Base-by-base conservation (phyloP, 2,113 vertebrate genomes). In the Dicaeum eximium region DNA sequence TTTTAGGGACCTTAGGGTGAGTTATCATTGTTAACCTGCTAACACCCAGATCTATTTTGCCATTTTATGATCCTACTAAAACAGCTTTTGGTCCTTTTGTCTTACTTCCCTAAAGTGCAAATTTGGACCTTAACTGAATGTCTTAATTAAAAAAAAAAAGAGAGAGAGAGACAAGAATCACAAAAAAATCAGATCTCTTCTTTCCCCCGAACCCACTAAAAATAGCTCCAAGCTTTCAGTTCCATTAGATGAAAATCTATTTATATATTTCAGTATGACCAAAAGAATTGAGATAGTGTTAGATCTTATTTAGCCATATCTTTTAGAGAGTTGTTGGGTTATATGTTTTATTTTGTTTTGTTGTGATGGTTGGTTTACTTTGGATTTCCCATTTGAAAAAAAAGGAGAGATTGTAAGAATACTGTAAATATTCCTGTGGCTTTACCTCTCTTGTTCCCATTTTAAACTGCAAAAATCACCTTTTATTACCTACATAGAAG, bases 1-100 rank as follows among this genome's bases (percentile, higher is more conserved):
- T 97, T 96, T 77, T 96, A 94, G 60, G 92, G 79, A 93, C 90
- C 72, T 88, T 88, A 60, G 72, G 75, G 91, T 93, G 79, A 95
- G 71, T 87, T 89, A 71, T 83, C 79, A 66, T 86, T 96, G 71
- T 95, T 97, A 96, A 95, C 94, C 94, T 94, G 83, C 54, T 93
- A 94, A 86, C 82, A 93, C 45, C 80, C 61, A 92, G 75, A 97
- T 95, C 90, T 94, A 86, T 84, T 95, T 95, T 94, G 88, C 58
- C 91, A 56, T 88, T 95, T 94, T 72, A 93, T 86, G 93, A 92
- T 86, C 75, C 45, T 86, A 78, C 61, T 93, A 56, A 84, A 67
- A 65, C 17, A 88, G 42, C 18, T 88, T 95, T 93, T 54, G 72
- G 71, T 84, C 60, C 83, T 96, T 92, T 95, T 51, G 74, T 90